Evolutionary conservation across 1,140 invertebrate species (phyloP), one percentile per base, ranked within the genome.

Genomic region (Hermetia illucens): DNA sequence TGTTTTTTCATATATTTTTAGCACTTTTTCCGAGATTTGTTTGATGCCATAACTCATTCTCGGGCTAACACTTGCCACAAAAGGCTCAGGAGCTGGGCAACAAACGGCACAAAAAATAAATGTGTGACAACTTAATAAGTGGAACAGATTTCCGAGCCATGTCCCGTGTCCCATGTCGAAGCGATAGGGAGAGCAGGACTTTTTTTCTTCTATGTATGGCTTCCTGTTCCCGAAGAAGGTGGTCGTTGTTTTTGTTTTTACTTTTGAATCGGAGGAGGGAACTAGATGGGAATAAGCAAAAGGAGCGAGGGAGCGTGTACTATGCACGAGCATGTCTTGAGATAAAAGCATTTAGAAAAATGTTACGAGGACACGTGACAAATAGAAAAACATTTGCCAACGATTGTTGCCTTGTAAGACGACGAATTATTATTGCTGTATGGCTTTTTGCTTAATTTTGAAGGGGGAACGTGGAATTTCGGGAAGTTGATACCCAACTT

Each of bases 101-200:
- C n/a, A n/a, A n/a, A n/a, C n/a, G n/a, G n/a, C n/a, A 15, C n/a
- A 29, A 3, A 29, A 29, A 29, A 29, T 17, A 13, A 34, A 34
- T 13, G 12, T 34, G 32, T 34, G 32, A 34, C 32, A 34, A 34
- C 32, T 34, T 34, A 34, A 34, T 34, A 34, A 34, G 32, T 34
- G 32, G 32, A 34, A 34, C 32, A 34, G 32, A 34, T 34, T 34
- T 34, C 32, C 12, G n/a, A n/a, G n/a, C n/a, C 32, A 27, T 8
- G 24, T 27, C 24, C 24, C 24, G 13, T 27, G 8, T 27, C 24
- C 13, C 13, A 8, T 27, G 24, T 27, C 13, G 24, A n/a, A 15
- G n/a, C 12, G n/a, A 13, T 29, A 3, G 27, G 27, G 27, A 13
- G 27, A 29, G n/a, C 16, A 13, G 27, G 27, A 29, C 12, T 29